Conservation (phyloP, 2,888 invertebrate species). For the Andrena hattorfiana region DNA sequence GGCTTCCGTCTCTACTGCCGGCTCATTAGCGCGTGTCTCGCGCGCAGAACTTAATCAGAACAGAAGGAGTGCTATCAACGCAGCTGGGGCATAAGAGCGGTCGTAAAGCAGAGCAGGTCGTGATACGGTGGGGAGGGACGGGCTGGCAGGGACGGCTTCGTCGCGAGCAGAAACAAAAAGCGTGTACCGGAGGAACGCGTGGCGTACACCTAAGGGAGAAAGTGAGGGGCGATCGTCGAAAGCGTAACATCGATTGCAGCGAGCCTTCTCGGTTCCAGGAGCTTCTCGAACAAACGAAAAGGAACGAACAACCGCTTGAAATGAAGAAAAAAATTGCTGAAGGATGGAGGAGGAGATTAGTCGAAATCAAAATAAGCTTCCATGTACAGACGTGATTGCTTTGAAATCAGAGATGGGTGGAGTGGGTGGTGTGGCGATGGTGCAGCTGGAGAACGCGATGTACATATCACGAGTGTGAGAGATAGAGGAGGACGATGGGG, state of each 20-base stretch:
- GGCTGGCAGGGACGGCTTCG: constrained; percentile 55
- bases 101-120: constrained; percentile 56
- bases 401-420: background rate
- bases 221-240: constrained; percentile 51
- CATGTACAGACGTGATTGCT: background rate
- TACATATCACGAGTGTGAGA: constrained; percentile 32
- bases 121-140: constrained; percentile 23
- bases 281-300: background rate
- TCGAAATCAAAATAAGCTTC: constrained; percentile 25
- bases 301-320: constrained; percentile 17
- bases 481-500: constrained; percentile 43
- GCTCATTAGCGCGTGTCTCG: constrained; percentile 53
- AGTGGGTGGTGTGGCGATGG: constrained; percentile 47
- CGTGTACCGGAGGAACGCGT: constrained; percentile 33
- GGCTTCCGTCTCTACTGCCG: constrained; percentile 65
- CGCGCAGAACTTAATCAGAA: constrained; percentile 54
- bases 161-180: constrained; percentile 38
- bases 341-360: background rate
- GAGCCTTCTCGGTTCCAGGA: constrained; percentile 9
- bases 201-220: constrained; percentile 35
- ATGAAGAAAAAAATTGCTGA: background rate
- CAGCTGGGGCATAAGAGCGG: constrained; percentile 42
- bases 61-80: constrained; percentile 35
- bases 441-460: constrained; percentile 57
- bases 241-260: constrained; percentile 25